Evolutionary conservation across 2,113 vertebrate species (phyloP).

Genomic region (Cairina moschata): DNA sequence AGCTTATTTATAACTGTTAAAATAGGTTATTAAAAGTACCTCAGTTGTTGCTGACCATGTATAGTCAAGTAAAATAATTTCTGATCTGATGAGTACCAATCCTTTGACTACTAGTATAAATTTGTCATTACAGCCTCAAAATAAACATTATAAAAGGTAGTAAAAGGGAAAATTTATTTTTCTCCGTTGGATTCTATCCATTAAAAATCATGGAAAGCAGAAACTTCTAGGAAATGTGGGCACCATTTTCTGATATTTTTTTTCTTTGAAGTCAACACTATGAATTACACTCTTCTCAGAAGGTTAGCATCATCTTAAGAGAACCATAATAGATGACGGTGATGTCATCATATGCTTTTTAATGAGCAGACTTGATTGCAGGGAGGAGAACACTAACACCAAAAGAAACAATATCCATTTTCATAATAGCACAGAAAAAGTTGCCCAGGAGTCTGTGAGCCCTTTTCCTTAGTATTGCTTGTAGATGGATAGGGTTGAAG

Average conservation of each 20-base stretch:
- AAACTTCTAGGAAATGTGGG: neutral
- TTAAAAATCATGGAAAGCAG: neutral
- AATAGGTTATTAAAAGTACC: neutral
- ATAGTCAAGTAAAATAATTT: neutral
- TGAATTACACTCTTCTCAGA: slow-evolving; percentile 13
- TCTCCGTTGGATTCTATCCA: neutral
- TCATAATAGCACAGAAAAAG: neutral
- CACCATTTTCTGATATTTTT: neutral
- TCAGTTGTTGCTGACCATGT: neutral
- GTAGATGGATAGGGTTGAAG: neutral
- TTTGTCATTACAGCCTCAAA: neutral
- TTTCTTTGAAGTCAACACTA: neutral
- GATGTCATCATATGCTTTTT: slow-evolving; percentile 42
- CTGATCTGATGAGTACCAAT: neutral
- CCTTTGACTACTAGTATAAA: neutral
- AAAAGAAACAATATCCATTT: neutral
- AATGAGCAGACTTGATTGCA: neutral
- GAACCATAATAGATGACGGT: neutral
- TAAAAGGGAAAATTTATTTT: neutral
- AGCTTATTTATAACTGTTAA: neutral
- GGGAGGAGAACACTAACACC: slow-evolving; percentile 5
- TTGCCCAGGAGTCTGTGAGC: neutral
- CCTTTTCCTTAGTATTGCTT: neutral
- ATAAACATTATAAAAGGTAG: neutral
- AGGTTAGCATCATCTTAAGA: slow-evolving; percentile 20